Base-by-base conservation (phyloP, 1,140 invertebrate species). In the Drosophila malerkotliana region DNA sequence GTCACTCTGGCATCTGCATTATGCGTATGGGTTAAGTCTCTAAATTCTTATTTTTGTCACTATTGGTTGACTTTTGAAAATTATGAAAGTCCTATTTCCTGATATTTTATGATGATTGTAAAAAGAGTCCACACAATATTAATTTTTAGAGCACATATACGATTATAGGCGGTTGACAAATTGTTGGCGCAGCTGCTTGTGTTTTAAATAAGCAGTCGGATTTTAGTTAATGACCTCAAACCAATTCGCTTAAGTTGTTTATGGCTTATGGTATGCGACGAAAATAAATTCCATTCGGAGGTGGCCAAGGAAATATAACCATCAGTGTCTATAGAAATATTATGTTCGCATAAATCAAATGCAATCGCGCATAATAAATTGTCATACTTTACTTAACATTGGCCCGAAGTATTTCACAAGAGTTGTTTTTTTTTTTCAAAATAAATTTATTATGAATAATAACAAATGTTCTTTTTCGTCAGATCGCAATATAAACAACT, bases 181-280 rank as follows among this genome's bases (percentile, higher is more conserved):
- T 87, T 87, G 82, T 72, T 87, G 82, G 78, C 83, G 63, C 82
- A 87, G 82, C 82, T 87, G 82, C 63, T 88, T 75, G 71, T 78
- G 83, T 82, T 82, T 82, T 39, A 82, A 78, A 85, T 87, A 87
- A 85, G 74, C 62, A 54, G 66, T 48, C 76, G 75, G 82, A 88
- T 88, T 87, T 87, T 75, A 78, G 69, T 88, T 87, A 87, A 87
- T 87, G 78, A 81, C 75, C 82, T 73, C 82, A 87, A 87, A 49
- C 83, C 82, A 75, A 77, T 85, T 81, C 78, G 73, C 77, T 79
- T 87, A 87, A 87, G 75, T 87, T 88, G 82, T 87, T 85, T 88
- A 85, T 81, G 75, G 56, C 81, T 77, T 61, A 74, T 72, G 49
- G 55, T 62, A 32, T 56, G 69, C 60, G 73, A 71, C 39, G 34